Evolutionary conservation across 2,113 vertebrate species (phyloP).

Genomic region (Campylomormyrus numenius): DNA sequence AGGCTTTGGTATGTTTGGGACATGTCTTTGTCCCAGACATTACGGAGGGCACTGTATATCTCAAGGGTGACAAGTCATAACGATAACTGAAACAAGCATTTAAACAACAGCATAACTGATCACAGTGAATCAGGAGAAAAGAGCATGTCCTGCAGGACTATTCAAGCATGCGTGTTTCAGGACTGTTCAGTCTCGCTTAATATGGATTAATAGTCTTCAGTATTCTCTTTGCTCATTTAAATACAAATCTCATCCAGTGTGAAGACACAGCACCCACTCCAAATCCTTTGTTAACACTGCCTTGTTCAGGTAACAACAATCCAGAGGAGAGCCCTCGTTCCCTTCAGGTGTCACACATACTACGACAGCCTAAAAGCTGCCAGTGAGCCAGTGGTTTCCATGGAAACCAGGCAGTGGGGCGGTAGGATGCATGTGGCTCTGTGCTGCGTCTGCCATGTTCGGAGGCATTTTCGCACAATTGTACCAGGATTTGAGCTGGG

Average conservation of each 20-base stretch:
- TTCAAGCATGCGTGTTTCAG: not conserved
- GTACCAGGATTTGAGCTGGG: not conserved
- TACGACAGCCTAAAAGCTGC: not conserved
- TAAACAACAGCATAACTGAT: not conserved
- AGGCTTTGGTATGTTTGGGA: too few species aligned
- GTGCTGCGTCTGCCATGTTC: not conserved
- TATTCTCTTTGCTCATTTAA: not conserved
- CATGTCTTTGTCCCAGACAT: too few species aligned
- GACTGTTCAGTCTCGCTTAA: not conserved
- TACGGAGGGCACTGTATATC: not conserved
- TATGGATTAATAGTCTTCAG: not conserved
- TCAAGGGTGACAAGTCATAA: not conserved
- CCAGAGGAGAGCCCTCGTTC: not conserved
- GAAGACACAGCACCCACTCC: not conserved
- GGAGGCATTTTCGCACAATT: not conserved
- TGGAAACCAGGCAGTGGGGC: not conserved
- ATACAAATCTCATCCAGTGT: not conserved
- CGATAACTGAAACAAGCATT: not conserved
- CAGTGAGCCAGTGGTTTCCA: not conserved
- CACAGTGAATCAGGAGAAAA: not conserved
- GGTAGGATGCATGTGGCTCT: not conserved
- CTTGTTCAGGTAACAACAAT: not conserved
- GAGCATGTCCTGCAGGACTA: not conserved
- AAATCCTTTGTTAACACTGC: not conserved
- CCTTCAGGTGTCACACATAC: not conserved